Conservation (phyloP, 2,797 vertebrate genomes). For the Pogonophryne albipinna region DNA sequence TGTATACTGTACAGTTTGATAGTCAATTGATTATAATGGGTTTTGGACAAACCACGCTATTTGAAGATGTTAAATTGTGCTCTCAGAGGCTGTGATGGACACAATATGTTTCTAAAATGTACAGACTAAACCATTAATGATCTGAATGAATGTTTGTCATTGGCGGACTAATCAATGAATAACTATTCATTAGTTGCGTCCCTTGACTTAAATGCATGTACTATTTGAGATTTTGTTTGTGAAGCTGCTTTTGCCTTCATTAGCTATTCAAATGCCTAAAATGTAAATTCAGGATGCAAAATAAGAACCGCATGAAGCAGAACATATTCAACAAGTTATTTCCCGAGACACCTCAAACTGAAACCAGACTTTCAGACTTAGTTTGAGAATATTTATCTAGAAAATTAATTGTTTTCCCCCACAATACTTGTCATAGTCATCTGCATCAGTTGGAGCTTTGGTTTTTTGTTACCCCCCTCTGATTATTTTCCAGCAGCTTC, state of each 20-base stretch:
- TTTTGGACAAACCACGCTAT: neutral
- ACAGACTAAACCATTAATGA: neutral
- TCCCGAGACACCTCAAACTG: conserved; percentile 10
- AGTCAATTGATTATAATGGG: neutral
- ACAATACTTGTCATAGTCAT: neutral
- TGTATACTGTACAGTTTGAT: neutral
- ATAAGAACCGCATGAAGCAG: conserved; percentile 14
- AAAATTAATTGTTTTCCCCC: conserved; percentile 21
- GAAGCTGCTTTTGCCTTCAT: neutral
- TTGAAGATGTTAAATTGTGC: neutral
- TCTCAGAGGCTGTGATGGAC: fast-evolving
- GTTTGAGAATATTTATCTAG: conserved; percentile 28
- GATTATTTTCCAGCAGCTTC: conserved; percentile 41
- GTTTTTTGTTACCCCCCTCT: neutral
- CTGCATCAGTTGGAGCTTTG: conserved; percentile 29
- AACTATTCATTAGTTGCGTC: neutral
- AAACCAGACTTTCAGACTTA: conserved; percentile 28
- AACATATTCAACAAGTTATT: conserved; percentile 22
- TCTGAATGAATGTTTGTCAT: neutral
- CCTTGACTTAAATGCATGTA: neutral
- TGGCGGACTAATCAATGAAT: neutral
- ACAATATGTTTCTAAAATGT: neutral
- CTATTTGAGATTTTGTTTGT: neutral
- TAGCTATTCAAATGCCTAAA: conserved; percentile 2
- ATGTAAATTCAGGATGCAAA: conserved; percentile 4